Conservation (phyloP, 2,888 invertebrate genomes). For the Caenorhabditis becei region DNA sequence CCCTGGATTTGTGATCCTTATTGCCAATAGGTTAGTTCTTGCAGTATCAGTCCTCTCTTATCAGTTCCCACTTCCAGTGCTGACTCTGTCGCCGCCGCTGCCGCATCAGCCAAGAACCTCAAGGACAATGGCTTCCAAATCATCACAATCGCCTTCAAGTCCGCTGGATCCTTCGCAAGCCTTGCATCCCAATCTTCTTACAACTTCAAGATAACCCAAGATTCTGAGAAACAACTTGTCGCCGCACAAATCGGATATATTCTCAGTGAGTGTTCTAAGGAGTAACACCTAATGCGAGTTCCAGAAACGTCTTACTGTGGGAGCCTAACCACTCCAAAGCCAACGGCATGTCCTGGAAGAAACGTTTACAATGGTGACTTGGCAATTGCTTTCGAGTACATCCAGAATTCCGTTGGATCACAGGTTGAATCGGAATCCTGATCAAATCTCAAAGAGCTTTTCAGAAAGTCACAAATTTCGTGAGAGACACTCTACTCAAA, state of each 20-base stretch:
- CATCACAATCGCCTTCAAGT: conserved; percentile 41
- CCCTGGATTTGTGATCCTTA: conserved; percentile 8
- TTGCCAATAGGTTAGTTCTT: neutral
- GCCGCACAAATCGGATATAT: conserved; percentile 26
- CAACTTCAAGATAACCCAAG: conserved; percentile 22
- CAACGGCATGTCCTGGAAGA: conserved; percentile 44
- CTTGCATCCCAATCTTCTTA: conserved; percentile 23
- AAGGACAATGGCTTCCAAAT: conserved; percentile 34
- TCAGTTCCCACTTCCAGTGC: no score
- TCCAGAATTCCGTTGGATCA: conserved; percentile 16
- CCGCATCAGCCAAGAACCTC: conserved; percentile 18
- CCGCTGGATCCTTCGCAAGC: conserved; percentile 4
- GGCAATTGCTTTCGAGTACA: conserved; percentile 46
- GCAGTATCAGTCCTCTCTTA: no score
- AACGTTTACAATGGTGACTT: conserved; percentile 55
- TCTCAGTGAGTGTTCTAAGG: conserved; percentile 27
- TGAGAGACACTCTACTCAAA: conserved; percentile 19
- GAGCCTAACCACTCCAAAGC: no score
- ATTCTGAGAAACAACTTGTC: conserved; percentile 16
- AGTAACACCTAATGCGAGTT: no score
- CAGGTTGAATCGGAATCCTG: no score
- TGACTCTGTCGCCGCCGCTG: conserved; percentile 1
- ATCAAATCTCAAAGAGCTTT: no score
- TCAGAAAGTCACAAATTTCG: conserved; percentile 20
- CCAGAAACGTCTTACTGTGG: no score